Conservation (phyloP, 2,888 invertebrate species). For the Platynereis dumerilii region DNA sequence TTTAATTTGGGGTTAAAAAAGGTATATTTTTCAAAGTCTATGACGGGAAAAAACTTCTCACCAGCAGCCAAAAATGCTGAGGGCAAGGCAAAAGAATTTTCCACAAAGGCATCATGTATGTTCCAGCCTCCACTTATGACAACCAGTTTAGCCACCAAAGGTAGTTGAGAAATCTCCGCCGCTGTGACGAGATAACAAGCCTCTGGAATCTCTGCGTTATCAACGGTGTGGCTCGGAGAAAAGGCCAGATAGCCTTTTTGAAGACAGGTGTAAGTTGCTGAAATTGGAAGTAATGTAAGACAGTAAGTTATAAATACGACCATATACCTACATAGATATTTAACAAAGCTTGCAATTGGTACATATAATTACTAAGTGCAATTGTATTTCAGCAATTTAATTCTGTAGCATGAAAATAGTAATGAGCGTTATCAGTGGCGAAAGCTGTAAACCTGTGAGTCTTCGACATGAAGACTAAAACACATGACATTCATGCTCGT, state of each 20-base stretch:
- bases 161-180: slow-evolving; percentile 49
- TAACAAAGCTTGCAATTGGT: too few species aligned
- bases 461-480: too few species aligned
- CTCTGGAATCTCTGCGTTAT: slow-evolving; percentile 36
- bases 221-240: slow-evolving; percentile 43
- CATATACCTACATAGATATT: background rate
- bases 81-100: slow-evolving; percentile 41
- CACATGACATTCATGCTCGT: too few species aligned
- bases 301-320: too few species aligned
- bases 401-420: too few species aligned
- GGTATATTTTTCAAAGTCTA: too few species aligned
- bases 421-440: too few species aligned
- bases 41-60: slow-evolving; percentile 14
- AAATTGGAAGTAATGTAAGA: too few species aligned
- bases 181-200: slow-evolving; percentile 49
- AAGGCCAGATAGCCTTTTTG: slow-evolving; percentile 49
- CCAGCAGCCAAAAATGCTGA: slow-evolving; percentile 52
- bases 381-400: too few species aligned
- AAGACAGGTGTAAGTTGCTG: slow-evolving; percentile 54
- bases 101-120: slow-evolving; percentile 35
- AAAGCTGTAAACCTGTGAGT: too few species aligned
- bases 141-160: slow-evolving; percentile 52
- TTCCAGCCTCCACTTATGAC: slow-evolving; percentile 53
- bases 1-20: too few species aligned
- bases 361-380: too few species aligned